Base-by-base conservation (phyloP, 2,797 vertebrate genomes). In the Sebastes dallii region DNA sequence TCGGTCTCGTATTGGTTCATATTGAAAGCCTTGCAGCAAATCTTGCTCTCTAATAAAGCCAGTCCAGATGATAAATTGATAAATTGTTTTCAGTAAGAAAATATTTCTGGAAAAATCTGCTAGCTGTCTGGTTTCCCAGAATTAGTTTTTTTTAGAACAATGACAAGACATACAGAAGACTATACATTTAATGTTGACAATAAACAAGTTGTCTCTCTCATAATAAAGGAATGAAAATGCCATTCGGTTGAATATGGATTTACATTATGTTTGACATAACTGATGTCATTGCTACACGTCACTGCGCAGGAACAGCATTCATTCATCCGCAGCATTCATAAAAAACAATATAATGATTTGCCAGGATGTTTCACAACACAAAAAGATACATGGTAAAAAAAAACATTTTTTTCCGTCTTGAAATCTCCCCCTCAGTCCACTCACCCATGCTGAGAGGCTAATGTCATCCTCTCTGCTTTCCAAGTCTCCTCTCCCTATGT, bases 371-470 rank as follows among this genome's bases (percentile, higher is more conserved):
- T 83, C 74, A 77, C 66, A 46, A 62, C 79, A 85, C 14, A 82
- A 89, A 87, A 82, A 81, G 29, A 88, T 62, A 58, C 61, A 65
- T 46, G 75, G 50, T 77, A 67, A 58, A 50, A 66, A 60, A 60
- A 86, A n/a, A 70, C 64, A 80, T 81, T 86, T 82, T 83, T 62
- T 25, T 83, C 39, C 22, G 80, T 79, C 46, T 78, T 76, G 70
- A 86, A 73, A 81, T 72, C 65, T 75, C 75, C 52, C 58, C 72
- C 46, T 76, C 88, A 84, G 85, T 88, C 81, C 77, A 42, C 82
- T 89, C 81, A 86, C 77, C 70, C 89, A 87, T 88, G 90, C 90
- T 90, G 92, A 82, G 91, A 90, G 82, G 83, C 78, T 89, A 92
- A 92, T 91, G 69, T 86, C 80, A 83, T 91, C 83, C 72, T 82